Percentiles rank a stretch among this genome's conserved stretches.
These are phyloP conservation scores for Argyresthia goedartella DNA, from an alignment of 2,888 invertebrate species.

Conservation along the genomic window DNA sequence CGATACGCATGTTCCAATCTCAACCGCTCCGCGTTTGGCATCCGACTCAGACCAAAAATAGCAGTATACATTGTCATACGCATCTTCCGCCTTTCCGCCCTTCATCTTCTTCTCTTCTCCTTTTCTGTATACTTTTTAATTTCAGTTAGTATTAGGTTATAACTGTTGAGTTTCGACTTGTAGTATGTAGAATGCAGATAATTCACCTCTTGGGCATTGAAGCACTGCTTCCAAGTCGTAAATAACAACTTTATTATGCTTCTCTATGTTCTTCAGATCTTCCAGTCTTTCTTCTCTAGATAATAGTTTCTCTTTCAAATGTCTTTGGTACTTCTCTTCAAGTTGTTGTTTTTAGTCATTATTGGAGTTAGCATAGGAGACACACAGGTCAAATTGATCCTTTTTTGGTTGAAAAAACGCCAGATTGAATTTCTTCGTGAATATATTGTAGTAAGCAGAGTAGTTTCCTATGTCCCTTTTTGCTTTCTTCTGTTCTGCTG, in stretches of 20 bases:
- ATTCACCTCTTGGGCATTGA: conserved; percentile 15
- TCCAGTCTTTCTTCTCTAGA: conserved; percentile 3
- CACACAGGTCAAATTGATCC: conserved; percentile 3
- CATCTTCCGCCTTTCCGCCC: too few species aligned
- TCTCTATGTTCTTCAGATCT: conserved; percentile 7
- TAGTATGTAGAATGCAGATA: conserved; percentile 19
- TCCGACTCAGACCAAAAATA: conserved; percentile 24
- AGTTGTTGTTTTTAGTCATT: background rate
- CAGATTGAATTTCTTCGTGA: conserved; percentile 10
- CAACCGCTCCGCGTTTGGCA: conserved; percentile 19
- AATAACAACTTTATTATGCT: conserved; percentile 12
- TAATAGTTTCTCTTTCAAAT: background rate
- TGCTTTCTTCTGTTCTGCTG: conserved; percentile 12
- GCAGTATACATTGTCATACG: conserved; percentile 11
- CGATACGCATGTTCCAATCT: conserved; percentile 17
- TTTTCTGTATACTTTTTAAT: too few species aligned
- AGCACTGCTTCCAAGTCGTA: conserved; percentile 16
- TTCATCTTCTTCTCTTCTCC: too few species aligned
- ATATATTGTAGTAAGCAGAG: conserved; percentile 13
- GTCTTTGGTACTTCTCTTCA: background rate
- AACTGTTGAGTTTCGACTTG: conserved; percentile 15
- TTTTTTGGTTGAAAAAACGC: conserved; percentile 14
- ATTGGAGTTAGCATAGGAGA: conserved; percentile 4
- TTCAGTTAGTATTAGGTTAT: conserved; percentile 21
- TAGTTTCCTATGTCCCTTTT: conserved; percentile 10